Base-by-base conservation (phyloP, 1,140 invertebrate genomes). In the Drosophila parabipectinata region DNA sequence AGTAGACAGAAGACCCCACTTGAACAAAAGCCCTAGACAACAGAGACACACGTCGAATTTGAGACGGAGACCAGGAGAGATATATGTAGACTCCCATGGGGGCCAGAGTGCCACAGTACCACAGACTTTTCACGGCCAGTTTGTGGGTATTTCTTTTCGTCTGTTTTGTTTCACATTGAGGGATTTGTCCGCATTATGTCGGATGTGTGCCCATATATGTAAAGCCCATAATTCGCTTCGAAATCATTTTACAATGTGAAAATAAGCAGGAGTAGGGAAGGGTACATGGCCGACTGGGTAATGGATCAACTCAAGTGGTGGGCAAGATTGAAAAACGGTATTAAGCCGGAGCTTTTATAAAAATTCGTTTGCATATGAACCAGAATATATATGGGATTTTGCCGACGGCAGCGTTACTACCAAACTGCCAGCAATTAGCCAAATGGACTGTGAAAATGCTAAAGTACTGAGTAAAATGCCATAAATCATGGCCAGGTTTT, bases 381-480 rank as follows among this genome's bases (percentile, higher is more conserved):
- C 66, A 37, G 41, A 44, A 44, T 44, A 44, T 44, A 44, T 44
- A 44, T 28, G 4, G 26, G 26, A 28, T 44, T 44, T 18, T 44
- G 41, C 41, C 66, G 9, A 12, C 51, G 28, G 28, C 50, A 53
- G 30, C 51, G 64, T 4, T 37, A 37, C 34, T 62, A 24, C 14
- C 50, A 69, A 69, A 68, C 61, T 53, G 61, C 51, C 56, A 76
- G 72, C 74, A 77, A 77, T 77, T 77, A 77, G 73, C 57, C 66
- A 77, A 77, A 77, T 77, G 74, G 74, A 77, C 73, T 77, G 74
- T 77, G 73, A 77, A 77, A 77, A 71, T 71, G 67, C 67, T 69
- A 69, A 71, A 71, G 67, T 69, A 71, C 67, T 67, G 28, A 30
- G 44, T 26, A 71, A 69, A 71, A 77, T 69, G 53, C 56, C 73